Evolutionary conservation across 2,888 invertebrate genomes (phyloP).

Genomic region (Gasteruption jaculator): DNA sequence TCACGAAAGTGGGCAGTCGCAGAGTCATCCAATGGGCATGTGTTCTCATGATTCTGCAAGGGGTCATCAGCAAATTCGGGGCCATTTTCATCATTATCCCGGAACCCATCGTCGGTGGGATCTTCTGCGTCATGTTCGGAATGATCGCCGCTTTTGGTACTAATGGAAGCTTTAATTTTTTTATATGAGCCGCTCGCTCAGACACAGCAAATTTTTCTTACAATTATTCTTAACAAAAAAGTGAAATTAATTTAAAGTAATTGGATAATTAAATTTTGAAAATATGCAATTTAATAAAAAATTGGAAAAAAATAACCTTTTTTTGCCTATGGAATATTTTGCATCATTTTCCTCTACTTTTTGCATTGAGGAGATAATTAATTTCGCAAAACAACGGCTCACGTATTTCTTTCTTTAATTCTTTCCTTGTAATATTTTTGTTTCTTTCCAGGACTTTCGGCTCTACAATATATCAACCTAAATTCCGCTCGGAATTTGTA

Average conservation of each 20-base stretch:
- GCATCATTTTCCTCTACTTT: too few species aligned
- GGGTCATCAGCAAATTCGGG: slow-evolving; percentile 72
- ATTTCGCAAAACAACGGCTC: background rate
- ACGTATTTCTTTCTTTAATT: too few species aligned
- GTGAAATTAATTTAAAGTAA: too few species aligned
- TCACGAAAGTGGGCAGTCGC: slow-evolving; percentile 68
- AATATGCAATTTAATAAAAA: too few species aligned
- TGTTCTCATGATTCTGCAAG: slow-evolving; percentile 69
- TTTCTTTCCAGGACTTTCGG: slow-evolving; percentile 60
- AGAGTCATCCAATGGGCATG: slow-evolving; percentile 76
- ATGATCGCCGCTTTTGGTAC: slow-evolving; percentile 78
- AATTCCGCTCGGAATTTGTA: slow-evolving; percentile 84
- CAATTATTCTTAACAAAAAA: too few species aligned
- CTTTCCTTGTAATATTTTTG: background rate
- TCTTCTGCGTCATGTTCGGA: slow-evolving; percentile 79
- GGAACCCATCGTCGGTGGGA: slow-evolving; percentile 75
- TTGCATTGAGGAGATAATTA: background rate
- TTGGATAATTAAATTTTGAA: too few species aligned
- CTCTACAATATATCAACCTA: slow-evolving; percentile 76
- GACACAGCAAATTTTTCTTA: too few species aligned
- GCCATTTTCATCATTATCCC: slow-evolving; percentile 78
- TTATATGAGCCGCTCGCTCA: too few species aligned
- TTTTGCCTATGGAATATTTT: too few species aligned
- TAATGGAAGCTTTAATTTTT: too few species aligned
- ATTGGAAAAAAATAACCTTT: too few species aligned